These are phyloP conservation scores for Anarhynchus alexandrinus DNA, from an alignment of 2,113 vertebrate genomes.

Conservation along the genomic window DNA sequence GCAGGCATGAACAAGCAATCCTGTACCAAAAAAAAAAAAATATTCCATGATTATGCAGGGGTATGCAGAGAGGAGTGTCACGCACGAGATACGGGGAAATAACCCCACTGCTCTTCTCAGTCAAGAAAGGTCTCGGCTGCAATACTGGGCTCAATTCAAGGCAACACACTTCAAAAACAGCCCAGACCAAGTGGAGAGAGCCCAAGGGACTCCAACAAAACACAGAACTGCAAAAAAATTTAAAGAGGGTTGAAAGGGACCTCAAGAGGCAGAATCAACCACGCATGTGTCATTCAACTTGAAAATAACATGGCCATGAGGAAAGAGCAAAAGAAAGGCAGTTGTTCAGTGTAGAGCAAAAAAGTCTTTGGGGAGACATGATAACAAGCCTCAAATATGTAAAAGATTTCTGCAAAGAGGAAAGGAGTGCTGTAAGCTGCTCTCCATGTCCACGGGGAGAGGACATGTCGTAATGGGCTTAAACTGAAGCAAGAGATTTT, in stretches of 20 bases:
- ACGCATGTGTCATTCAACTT: not conserved
- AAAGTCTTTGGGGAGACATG: constrained; percentile 39
- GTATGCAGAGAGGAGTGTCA: not conserved
- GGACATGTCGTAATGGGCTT: not conserved
- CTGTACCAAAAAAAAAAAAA: not conserved
- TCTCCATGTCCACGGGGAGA: not conserved
- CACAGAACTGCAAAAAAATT: not conserved
- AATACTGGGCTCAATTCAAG: not conserved
- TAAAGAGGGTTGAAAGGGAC: not conserved
- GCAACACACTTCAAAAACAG: not conserved
- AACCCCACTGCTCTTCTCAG: not conserved
- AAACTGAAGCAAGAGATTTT: not conserved
- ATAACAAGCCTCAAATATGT: constrained; percentile 47
- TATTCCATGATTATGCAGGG: not conserved
- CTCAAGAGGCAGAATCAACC: constrained; percentile 17
- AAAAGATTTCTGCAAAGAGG: constrained; percentile 23
- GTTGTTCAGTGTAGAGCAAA: not conserved
- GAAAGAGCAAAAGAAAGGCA: constrained; percentile 1
- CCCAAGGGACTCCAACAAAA: not conserved
- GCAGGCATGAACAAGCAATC: not conserved
- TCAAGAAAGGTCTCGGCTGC: not conserved
- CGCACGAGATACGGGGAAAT: fast-evolving
- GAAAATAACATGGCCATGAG: constrained; percentile 32
- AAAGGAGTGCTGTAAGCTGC: not conserved
- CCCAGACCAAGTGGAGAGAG: not conserved